A percentile compares a stretch with the other conserved stretches of the same genome.
These are phyloP conservation scores for Pocillopora verrucosa DNA, from an alignment of 64 coral and sea anemone species.

Conservation along the genomic window DNA sequence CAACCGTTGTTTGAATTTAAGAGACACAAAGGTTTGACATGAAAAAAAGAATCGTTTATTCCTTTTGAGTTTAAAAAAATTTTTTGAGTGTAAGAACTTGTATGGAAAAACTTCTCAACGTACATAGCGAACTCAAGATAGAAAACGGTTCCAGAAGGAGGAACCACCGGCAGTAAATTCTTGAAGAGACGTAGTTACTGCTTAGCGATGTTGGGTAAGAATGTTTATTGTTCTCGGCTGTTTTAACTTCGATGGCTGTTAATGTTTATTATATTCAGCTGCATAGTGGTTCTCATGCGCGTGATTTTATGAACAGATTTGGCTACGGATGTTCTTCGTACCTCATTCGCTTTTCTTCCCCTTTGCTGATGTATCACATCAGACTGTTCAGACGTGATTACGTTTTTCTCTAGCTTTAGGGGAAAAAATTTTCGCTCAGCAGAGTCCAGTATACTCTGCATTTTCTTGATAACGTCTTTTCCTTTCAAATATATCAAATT, in stretches of 20 bases:
- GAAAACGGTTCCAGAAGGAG: not conserved
- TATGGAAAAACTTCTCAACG: not conserved
- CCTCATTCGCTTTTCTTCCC: not conserved
- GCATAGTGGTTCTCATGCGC: not conserved
- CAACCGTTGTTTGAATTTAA: not conserved
- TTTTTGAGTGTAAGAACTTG: not conserved
- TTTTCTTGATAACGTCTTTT: not conserved
- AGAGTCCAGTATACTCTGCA: too few species aligned
- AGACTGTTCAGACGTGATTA: too few species aligned
- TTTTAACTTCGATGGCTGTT: not conserved
- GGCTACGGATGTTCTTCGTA: not conserved
- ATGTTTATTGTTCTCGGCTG: slow-evolving; percentile 15
- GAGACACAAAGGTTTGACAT: not conserved
- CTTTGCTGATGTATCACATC: too few species aligned
- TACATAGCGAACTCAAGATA: not conserved
- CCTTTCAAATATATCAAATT: not conserved
- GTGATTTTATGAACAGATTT: not conserved
- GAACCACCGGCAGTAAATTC: not conserved
- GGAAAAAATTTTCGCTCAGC: too few species aligned
- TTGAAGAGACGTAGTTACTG: slow-evolving; percentile 2
- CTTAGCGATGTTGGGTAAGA: slow-evolving; percentile 21
- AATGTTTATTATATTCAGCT: slow-evolving; percentile 1
- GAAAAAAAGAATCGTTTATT: not conserved
- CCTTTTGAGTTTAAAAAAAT: not conserved
- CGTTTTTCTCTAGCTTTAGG: too few species aligned